phyloP scores from a whole-genome alignment of 2,888 invertebrate species.

The Drosophila neonasuta region DNA sequence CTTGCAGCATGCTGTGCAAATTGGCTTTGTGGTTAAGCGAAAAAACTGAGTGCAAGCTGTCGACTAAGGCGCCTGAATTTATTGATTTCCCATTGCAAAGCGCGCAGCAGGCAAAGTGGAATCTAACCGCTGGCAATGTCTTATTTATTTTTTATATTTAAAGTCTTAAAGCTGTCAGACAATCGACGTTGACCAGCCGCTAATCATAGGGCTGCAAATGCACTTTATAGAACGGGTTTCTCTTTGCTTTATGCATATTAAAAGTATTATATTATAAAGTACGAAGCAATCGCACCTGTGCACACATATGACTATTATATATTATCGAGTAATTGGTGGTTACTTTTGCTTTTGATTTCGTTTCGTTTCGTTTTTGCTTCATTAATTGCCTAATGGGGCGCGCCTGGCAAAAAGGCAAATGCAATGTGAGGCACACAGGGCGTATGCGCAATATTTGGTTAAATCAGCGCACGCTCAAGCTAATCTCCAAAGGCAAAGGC shows the following conservation, averaged over 20 bases:
- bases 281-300: slow-evolving; percentile 44
- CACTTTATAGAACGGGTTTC: slow-evolving; percentile 49
- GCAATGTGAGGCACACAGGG: slow-evolving; percentile 49
- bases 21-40: slow-evolving; percentile 48
- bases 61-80: slow-evolving; percentile 55
- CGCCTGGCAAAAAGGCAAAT: slow-evolving; percentile 44
- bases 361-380: slow-evolving; percentile 53
- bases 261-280: too few species aligned
- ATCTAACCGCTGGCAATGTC: slow-evolving; percentile 17
- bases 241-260: too few species aligned
- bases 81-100: slow-evolving; percentile 50
- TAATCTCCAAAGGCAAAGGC: neutral
- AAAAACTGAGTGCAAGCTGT: slow-evolving; percentile 36
- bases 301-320: slow-evolving; percentile 11
- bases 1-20: slow-evolving; percentile 70
- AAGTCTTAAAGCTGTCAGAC: slow-evolving; percentile 46
- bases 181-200: slow-evolving; percentile 49
- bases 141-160: slow-evolving; percentile 2
- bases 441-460: slow-evolving; percentile 54
- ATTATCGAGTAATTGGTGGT: slow-evolving; percentile 36
- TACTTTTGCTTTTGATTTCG: slow-evolving; percentile 7
- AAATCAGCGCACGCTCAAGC: slow-evolving; percentile 8
- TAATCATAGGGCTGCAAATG: slow-evolving; percentile 64
- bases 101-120: slow-evolving; percentile 37
- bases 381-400: slow-evolving; percentile 76